Evolutionary conservation across 2,888 invertebrate genomes (phyloP).

Genomic region (Mantis religiosa): DNA sequence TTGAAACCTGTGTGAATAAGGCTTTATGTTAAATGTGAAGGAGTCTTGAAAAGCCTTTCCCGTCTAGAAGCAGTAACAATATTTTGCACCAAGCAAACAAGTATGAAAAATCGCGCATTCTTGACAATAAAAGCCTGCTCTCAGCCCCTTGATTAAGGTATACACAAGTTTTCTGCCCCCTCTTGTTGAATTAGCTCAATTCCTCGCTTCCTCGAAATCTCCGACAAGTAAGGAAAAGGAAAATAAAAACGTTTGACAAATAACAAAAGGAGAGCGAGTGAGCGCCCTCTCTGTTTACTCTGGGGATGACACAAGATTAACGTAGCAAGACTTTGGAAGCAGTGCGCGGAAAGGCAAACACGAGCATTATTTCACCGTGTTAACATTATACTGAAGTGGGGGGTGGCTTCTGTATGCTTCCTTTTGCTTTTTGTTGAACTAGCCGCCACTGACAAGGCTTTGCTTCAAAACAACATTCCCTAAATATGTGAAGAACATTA

Average conservation of each 20-base stretch:
- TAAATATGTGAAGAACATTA: too few relatives aligned
- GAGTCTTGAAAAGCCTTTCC: background rate
- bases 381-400: background rate
- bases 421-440: background rate
- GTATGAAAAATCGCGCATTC: background rate
- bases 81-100: background rate
- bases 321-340: slow-evolving; percentile 1
- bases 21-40: background rate
- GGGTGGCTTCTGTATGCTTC: background rate
- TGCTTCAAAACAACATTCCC: too few relatives aligned
- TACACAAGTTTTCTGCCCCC: background rate
- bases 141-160: slow-evolving; percentile 6
- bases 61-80: background rate
- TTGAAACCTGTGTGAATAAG: background rate
- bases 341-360: background rate
- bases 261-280: background rate
- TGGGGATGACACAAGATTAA: slow-evolving; percentile 17
- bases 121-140: background rate
- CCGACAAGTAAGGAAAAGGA: background rate
- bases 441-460: background rate
- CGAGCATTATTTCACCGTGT: background rate
- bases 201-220: slow-evolving; percentile 9
- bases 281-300: slow-evolving; percentile 5
- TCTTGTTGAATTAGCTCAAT: slow-evolving; percentile 20
- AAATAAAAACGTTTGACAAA: slow-evolving; percentile 15